These are phyloP conservation scores for Invenusta paracnida DNA, from an alignment of 2,888 invertebrate genomes.

Conservation along the genomic window DNA sequence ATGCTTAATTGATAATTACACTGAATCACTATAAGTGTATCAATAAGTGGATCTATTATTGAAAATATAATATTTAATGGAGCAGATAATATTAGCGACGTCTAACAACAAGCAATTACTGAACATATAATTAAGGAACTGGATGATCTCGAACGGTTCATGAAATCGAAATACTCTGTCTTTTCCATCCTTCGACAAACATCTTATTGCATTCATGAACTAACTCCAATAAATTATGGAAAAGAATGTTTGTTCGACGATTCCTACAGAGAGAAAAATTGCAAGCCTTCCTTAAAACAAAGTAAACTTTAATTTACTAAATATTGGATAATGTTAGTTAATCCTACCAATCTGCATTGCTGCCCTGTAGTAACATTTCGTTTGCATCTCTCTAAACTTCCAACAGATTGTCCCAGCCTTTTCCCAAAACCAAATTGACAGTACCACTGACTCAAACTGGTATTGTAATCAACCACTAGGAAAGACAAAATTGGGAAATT, in stretches of 20 bases:
- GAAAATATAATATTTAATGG: not conserved
- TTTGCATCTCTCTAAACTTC: not conserved
- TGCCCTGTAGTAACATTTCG: conserved; percentile 18
- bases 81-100: not conserved
- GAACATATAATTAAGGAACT: not conserved
- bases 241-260: conserved; percentile 18
- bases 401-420: conserved; percentile 16
- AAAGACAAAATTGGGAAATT: conserved; percentile 15
- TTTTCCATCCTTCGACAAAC: conserved; percentile 1
- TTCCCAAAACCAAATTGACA: not conserved
- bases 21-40: not conserved
- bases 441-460: conserved; percentile 16
- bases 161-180: not conserved
- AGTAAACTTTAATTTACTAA: not conserved
- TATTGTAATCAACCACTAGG: conserved; percentile 15
- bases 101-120: not conserved
- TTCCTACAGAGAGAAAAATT: not conserved
- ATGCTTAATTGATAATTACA: not conserved
- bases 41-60: not conserved
- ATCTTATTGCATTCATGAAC: conserved; percentile 25
- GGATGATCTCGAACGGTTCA: not conserved
- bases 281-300: not conserved
- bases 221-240: conserved; percentile 1
- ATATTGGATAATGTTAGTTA: conserved; percentile 16
- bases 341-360: conserved; percentile 12